Conservation (phyloP, 2,113 vertebrate species). For the Glaucomys volans region DNA sequence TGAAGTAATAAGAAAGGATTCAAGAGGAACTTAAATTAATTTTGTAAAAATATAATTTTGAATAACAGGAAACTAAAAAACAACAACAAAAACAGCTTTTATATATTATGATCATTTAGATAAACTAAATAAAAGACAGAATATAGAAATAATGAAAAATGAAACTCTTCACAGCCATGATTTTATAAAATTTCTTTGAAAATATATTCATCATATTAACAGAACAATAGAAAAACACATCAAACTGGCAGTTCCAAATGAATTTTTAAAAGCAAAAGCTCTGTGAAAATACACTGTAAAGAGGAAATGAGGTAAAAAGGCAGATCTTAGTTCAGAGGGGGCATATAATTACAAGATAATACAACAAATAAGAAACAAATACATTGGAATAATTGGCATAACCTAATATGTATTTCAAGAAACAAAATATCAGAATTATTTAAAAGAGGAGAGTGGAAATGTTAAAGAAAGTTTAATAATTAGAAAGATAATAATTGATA, state of each 20-base stretch:
- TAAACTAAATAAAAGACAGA: background rate
- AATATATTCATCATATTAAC: background rate
- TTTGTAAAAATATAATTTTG: too few relatives aligned
- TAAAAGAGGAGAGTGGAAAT: background rate
- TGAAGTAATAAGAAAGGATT: too few relatives aligned
- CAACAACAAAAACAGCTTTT: background rate
- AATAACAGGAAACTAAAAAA: background rate
- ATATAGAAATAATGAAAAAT: background rate
- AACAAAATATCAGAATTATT: background rate
- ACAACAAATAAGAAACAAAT: too few relatives aligned
- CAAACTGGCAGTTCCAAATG: background rate
- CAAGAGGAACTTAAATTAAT: too few relatives aligned
- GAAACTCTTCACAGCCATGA: background rate
- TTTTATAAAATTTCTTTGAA: background rate
- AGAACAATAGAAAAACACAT: background rate
- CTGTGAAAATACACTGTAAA: background rate
- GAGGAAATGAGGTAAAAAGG: background rate
- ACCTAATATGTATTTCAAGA: background rate
- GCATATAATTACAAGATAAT: background rate
- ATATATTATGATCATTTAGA: background rate
- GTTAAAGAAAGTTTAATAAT: background rate
- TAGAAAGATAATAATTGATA: background rate
- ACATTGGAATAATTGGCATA: background rate
- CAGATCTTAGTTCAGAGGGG: background rate
- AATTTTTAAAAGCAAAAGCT: background rate